These are phyloP conservation scores for Drosophila mauritiana DNA, from an alignment of 1,140 invertebrate genomes.

Conservation along the genomic window DNA sequence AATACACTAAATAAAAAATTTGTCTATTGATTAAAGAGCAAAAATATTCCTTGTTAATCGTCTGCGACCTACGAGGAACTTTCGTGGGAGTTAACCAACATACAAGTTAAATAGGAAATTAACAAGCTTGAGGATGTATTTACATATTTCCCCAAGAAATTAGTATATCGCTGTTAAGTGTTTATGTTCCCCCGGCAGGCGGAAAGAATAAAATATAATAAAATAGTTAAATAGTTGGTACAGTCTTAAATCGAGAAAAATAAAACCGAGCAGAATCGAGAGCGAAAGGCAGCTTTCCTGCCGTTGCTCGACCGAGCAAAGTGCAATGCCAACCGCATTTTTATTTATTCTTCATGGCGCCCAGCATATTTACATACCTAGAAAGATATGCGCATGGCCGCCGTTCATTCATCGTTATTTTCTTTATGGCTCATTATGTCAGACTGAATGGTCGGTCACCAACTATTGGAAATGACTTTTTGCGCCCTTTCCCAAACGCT, in stretches of 20 bases:
- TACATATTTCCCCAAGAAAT: slow-evolving; percentile 25
- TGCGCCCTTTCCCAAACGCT: background rate
- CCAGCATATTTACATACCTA: background rate
- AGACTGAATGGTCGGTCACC: slow-evolving; percentile 34
- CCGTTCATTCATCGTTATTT: background rate
- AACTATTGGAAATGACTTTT: slow-evolving; percentile 27
- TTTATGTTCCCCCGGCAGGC: slow-evolving; percentile 13
- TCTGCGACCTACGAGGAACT: too few species aligned
- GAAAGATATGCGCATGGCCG: background rate
- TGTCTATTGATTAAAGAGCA: too few species aligned
- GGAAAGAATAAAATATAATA: background rate
- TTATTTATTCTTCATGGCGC: slow-evolving; percentile 22
- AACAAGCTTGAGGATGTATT: background rate
- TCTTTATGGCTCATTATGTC: slow-evolving; percentile 65
- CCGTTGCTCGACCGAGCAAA: background rate
- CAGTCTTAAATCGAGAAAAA: slow-evolving; percentile 10
- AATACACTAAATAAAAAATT: too few species aligned
- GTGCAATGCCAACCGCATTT: slow-evolving; percentile 58
- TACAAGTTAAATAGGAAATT: too few species aligned
- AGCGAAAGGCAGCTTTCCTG: slow-evolving; percentile 32
- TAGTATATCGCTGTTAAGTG: slow-evolving; percentile 38
- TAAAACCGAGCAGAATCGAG: slow-evolving; percentile 31
- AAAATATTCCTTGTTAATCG: too few species aligned
- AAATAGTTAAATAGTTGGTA: slow-evolving; percentile 8
- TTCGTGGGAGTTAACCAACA: too few species aligned